phyloP scores from a whole-genome alignment of 2,888 invertebrate genomes.

The Ormyrus pomaceus region DNA sequence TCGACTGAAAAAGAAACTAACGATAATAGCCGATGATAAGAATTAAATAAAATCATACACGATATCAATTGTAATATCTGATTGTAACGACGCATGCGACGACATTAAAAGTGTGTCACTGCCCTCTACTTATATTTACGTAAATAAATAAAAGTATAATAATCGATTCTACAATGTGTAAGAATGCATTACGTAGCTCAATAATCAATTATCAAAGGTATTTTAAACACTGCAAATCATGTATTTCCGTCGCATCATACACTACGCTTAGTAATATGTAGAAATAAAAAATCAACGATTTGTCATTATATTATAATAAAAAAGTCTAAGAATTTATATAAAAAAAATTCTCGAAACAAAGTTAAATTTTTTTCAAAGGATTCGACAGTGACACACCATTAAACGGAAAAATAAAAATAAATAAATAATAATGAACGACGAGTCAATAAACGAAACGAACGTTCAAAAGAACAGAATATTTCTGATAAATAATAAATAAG shows the following conservation, averaged over 20 bases:
- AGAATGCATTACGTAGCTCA: no score
- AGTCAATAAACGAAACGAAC: slow-evolving; percentile 39
- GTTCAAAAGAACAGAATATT: slow-evolving; percentile 32
- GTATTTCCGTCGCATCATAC: no score
- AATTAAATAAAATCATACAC: slow-evolving; percentile 21
- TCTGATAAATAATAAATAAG: slow-evolving; percentile 66
- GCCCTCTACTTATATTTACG: neutral
- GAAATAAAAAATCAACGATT: no score
- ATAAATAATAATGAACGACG: slow-evolving; percentile 37
- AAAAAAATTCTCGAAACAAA: no score
- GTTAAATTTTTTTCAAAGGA: no score
- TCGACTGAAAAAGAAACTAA: slow-evolving; percentile 3
- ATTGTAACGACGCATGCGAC: slow-evolving; percentile 48
- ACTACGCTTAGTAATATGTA: no score
- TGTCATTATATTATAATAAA: no score
- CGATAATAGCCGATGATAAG: slow-evolving; percentile 23
- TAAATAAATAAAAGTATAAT: neutral
- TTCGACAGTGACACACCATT: slow-evolving; percentile 25
- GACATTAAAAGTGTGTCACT: slow-evolving; percentile 20
- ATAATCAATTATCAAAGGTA: no score
- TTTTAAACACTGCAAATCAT: no score
- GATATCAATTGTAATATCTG: slow-evolving; percentile 41
- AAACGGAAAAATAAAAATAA: slow-evolving; percentile 28
- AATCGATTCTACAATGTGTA: neutral
- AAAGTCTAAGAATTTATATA: no score